Percentiles rank a stretch among this genome's conserved stretches.
phyloP scores from a whole-genome alignment of 2,888 invertebrate species.

The Meiosimyza decipiens region DNA sequence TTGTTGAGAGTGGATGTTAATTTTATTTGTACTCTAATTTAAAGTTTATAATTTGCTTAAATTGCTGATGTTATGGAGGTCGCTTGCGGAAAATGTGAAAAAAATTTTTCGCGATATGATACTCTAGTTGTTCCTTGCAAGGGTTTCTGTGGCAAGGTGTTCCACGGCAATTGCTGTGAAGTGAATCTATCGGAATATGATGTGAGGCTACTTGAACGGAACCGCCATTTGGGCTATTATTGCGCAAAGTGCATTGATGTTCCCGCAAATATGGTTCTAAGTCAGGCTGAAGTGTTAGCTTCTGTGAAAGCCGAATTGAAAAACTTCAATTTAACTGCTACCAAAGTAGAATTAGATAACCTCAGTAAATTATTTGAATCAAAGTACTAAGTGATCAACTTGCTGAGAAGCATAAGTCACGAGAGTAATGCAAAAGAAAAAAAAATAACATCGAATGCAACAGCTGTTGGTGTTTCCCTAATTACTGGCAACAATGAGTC shows the following conservation, averaged over 20 bases:
- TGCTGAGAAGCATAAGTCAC: not conserved
- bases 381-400: conserved; percentile 3
- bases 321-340: not conserved
- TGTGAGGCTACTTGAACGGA: not conserved
- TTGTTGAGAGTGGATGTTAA: conserved; percentile 2
- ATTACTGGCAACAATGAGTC: not conserved
- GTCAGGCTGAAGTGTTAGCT: conserved; percentile 6
- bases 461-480: not conserved
- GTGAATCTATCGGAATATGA: conserved; percentile 3
- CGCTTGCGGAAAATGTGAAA: conserved; percentile 1
- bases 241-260: conserved; percentile 10
- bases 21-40: not conserved
- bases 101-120: not conserved
- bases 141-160: not conserved
- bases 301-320: conserved; percentile 1
- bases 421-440: not conserved
- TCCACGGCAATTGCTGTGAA: not conserved
- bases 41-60: not conserved
- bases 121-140: conserved; percentile 9
- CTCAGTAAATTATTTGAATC: not conserved
- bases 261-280: conserved; percentile 8
- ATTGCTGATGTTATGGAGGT: too few relatives aligned
- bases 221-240: conserved; percentile 12
- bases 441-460: not conserved
- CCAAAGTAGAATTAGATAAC: not conserved